Evolutionary conservation across 2,113 vertebrate species (phyloP).

Genomic region (Sterna hirundo): DNA sequence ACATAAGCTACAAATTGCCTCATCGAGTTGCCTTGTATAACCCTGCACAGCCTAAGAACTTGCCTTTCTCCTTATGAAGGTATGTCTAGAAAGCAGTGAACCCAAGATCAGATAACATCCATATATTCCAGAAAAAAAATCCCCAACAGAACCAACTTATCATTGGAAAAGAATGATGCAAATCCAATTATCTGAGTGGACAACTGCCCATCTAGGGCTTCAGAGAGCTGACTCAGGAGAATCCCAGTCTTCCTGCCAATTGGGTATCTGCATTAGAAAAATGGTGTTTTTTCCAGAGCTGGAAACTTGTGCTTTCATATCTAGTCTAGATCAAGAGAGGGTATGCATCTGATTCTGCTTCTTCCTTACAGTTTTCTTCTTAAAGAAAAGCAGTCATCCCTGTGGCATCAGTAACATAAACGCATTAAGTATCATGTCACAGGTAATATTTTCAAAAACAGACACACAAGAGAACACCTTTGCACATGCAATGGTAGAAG

Average conservation of each 20-base stretch:
- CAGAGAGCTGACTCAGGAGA: not conserved
- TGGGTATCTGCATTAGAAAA: not conserved
- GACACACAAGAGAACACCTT: not conserved
- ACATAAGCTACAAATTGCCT: not conserved
- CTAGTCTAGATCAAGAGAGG: not conserved
- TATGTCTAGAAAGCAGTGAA: not conserved
- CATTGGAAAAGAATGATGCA: not conserved
- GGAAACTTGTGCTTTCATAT: not conserved
- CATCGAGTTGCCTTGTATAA: not conserved
- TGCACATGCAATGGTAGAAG: not conserved
- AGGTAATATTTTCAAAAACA: not conserved
- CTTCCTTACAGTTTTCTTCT: not conserved
- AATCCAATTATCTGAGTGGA: not conserved
- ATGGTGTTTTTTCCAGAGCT: not conserved
- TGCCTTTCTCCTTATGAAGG: not conserved
- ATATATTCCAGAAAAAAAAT: not conserved
- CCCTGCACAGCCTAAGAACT: not conserved
- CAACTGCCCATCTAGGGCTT: not conserved
- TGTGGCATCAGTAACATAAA: not conserved
- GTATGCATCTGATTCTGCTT: not conserved
- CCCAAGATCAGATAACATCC: not conserved
- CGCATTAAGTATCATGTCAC: not conserved
- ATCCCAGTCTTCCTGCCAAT: not conserved
- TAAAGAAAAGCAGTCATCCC: not conserved
- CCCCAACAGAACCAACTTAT: not conserved